Conservation (phyloP, 2,888 invertebrate species). For the Cephonodes hylas region DNA sequence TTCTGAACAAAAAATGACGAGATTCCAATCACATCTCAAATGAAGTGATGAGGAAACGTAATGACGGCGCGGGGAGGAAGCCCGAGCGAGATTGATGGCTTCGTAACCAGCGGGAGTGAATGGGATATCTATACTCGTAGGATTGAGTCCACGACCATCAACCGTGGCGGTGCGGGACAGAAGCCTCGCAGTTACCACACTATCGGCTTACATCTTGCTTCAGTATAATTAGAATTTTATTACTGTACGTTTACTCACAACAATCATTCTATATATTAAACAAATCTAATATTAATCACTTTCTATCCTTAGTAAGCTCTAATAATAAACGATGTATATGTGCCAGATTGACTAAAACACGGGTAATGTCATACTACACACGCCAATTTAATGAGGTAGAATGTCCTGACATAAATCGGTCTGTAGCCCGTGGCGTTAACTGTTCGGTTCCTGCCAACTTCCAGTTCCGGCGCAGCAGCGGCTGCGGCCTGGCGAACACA, state of each 20-base stretch:
- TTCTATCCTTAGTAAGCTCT: background rate
- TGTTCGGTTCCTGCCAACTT: conserved; percentile 65
- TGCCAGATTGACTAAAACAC: background rate
- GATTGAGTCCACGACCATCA: conserved; percentile 63
- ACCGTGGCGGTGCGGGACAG: conserved; percentile 50
- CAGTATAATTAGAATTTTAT: background rate
- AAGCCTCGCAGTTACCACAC: conserved; percentile 48
- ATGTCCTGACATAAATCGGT: conserved; percentile 24
- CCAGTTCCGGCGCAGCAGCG: conserved; percentile 65
- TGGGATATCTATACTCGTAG: conserved; percentile 62
- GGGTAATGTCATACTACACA: background rate
- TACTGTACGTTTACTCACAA: background rate
- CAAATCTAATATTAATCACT: background rate
- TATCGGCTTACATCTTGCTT: background rate
- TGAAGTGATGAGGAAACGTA: conserved; percentile 61
- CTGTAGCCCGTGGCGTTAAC: conserved; percentile 49
- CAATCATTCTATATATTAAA: background rate
- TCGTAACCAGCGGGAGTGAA: conserved; percentile 43
- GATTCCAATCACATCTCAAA: conserved; percentile 48
- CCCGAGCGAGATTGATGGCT: conserved; percentile 38
- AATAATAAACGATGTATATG: background rate
- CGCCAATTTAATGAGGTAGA: background rate
- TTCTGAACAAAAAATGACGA: conserved; percentile 54
- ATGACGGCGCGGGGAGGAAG: conserved; percentile 50
- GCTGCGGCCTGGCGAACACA: conserved; percentile 24